phyloP scores from a whole-genome alignment of 2,797 vertebrate species.

The Coracias cyanogaster region DNA sequence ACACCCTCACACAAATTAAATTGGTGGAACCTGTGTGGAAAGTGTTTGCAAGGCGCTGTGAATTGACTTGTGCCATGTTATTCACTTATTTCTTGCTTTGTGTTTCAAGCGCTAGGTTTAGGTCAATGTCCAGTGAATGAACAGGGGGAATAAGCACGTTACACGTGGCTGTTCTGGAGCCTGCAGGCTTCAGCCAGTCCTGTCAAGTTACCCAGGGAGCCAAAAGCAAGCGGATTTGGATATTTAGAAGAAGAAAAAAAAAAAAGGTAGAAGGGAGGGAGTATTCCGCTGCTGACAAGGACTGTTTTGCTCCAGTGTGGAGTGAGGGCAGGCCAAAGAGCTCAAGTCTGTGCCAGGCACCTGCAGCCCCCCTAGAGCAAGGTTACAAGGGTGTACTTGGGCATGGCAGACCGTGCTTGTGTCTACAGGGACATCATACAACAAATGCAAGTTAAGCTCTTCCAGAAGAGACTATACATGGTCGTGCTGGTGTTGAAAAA shows the following conservation, averaged over 20 bases:
- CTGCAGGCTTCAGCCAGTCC: neutral
- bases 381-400: rapidly evolving
- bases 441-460: neutral
- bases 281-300: neutral
- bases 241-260: neutral
- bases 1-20: neutral
- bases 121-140: neutral
- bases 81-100: neutral
- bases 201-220: neutral
- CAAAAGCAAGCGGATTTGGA: neutral
- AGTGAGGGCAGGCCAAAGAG: neutral
- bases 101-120: neutral
- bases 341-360: neutral
- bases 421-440: neutral
- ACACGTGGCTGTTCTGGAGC: neutral
- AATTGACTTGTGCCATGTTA: neutral
- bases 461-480: neutral
- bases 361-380: neutral
- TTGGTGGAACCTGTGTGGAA: neutral
- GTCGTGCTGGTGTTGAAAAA: neutral
- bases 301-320: neutral
- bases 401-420: neutral
- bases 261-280: neutral
- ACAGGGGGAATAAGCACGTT: neutral
- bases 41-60: neutral